Evolutionary conservation across 1,140 invertebrate species (phyloP), one percentile per base, ranked within the genome.

Genomic region (Zaprionus lachaisei): DNA sequence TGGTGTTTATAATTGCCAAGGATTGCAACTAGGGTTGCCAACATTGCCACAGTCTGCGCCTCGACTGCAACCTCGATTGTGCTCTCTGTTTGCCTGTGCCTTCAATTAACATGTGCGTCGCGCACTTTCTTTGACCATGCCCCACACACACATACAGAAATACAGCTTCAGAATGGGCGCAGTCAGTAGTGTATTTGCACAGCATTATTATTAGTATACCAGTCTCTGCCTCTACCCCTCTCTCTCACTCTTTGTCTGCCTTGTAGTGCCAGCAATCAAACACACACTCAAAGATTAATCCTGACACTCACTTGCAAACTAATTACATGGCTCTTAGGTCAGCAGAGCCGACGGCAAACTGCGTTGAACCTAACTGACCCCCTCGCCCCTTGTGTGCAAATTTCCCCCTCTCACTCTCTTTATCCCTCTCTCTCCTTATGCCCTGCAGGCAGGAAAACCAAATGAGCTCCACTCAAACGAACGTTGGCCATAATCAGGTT

Each of bases 221-320:
- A 38, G 38, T 67, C 17, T 41, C 41, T 55, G 34, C 38, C 4
- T 14, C 41, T 2, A 5, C 17, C 26, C 26, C 22, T 56, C 28
- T 24, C 44, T 62, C 55, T 58, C 15, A 14, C 41, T 55, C 26
- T 38, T 12, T 56, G 49, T 72, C 63, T 76, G 65, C 22, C 68
- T 41, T 85, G 81, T 81, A 89, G 85, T 89, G 84, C 75, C 81
- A 66, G 89, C 84, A 89, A 91, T 90, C 85, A 90, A 85, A 85
- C 86, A 90, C 83, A 87, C 85, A 91, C 85, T 90, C 79, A 86
- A 91, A 91, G 85, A 90, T 90, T 90, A 90, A 90, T 90, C 79
- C 86, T 73, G 85, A 90, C 85, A 90, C 85, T 85, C 85, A 91
- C 85, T 90, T 90, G 83, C 86, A 91, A 90, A 91, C 85, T 90